phyloP scores from a whole-genome alignment of 2,797 vertebrate genomes.

The Pachyuromys duprasi region DNA sequence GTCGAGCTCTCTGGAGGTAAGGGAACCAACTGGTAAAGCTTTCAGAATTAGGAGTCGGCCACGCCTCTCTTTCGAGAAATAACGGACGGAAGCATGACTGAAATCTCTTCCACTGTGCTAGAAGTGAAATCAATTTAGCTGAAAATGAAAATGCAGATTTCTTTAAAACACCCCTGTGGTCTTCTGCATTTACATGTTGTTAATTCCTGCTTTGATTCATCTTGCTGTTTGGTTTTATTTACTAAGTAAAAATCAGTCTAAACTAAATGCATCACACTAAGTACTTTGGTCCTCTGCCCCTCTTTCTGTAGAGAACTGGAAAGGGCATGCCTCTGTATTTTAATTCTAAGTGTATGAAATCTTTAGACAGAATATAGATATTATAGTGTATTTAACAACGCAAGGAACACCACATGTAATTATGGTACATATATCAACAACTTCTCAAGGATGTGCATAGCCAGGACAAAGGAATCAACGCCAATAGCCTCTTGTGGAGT shows the following conservation, averaged over 20 bases:
- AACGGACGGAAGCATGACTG: slow-evolving; percentile 9
- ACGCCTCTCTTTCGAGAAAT: slow-evolving; percentile 57
- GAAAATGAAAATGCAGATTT: slow-evolving; percentile 2
- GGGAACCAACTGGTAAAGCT: neutral
- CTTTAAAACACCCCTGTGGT: neutral
- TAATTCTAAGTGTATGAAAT: slow-evolving; percentile 72
- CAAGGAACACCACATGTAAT: neutral
- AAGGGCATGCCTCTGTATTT: slow-evolving; percentile 75
- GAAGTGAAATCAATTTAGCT: slow-evolving; percentile 51
- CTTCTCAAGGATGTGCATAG: slow-evolving; percentile 12
- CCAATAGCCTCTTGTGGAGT: slow-evolving; percentile 33
- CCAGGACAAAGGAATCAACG: neutral
- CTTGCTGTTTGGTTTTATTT: slow-evolving; percentile 67
- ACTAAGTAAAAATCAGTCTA: slow-evolving; percentile 52
- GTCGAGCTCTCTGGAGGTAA: slow-evolving; percentile 15
- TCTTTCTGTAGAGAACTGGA: slow-evolving; percentile 72
- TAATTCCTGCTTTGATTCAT: slow-evolving; percentile 49
- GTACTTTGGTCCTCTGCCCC: slow-evolving; percentile 63
- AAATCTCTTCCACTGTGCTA: neutral
- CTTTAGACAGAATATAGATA: slow-evolving; percentile 47
- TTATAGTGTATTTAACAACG: slow-evolving; percentile 38
- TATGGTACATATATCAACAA: slow-evolving; percentile 30
- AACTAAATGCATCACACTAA: slow-evolving; percentile 68
- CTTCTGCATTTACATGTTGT: neutral
- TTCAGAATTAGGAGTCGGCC: slow-evolving; percentile 25